phyloP scores from a whole-genome alignment of 2,113 vertebrate genomes.

The Meles meles region DNA sequence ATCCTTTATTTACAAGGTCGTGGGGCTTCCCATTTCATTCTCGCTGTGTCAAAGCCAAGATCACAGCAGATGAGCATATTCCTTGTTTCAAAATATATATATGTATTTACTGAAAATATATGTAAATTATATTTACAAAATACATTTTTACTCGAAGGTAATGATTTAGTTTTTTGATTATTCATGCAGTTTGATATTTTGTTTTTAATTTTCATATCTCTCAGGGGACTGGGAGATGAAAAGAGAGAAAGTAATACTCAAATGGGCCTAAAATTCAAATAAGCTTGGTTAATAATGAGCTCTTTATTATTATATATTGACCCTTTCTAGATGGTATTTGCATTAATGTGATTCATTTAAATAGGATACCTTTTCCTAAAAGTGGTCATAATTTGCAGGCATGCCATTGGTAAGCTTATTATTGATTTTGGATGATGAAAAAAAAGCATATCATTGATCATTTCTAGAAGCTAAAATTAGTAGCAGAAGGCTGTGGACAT shows the following conservation, averaged over 20 bases:
- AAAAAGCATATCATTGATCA: background rate
- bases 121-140: background rate
- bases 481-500: background rate
- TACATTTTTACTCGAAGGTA: background rate
- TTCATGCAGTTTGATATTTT: background rate
- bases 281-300: background rate
- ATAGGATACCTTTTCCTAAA: background rate
- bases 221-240: background rate
- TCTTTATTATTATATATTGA: background rate
- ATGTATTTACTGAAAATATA: background rate
- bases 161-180: background rate
- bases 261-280: background rate
- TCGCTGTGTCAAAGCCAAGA: background rate
- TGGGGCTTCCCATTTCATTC: background rate
- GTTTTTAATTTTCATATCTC: background rate
- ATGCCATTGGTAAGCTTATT: background rate
- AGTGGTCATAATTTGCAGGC: background rate
- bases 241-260: background rate
- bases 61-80: background rate
- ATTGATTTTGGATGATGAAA: constrained; percentile 26
- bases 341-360: background rate
- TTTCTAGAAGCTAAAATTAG: background rate
- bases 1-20: background rate
- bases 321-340: background rate
- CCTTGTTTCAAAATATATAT: background rate